phyloP scores from a whole-genome alignment of 1,140 invertebrate genomes.

The Hylaeus anthracinus region DNA sequence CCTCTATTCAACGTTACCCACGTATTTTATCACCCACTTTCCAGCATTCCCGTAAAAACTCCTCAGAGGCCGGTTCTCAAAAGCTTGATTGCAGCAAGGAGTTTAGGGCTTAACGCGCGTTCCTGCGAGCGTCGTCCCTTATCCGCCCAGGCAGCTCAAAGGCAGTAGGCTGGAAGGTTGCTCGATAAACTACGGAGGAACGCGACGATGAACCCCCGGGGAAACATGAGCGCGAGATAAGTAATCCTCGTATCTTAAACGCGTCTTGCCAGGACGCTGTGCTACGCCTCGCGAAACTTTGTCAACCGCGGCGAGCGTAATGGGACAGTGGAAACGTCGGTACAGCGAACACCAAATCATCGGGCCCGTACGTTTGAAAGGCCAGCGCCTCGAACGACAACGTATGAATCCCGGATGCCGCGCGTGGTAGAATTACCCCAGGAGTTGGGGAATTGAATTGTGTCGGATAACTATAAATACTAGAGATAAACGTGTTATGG shows the following conservation, averaged over 20 bases:
- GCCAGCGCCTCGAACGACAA: not conserved
- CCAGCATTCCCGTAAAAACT: not conserved
- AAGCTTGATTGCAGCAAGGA: not conserved
- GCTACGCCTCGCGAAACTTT: slow-evolving; percentile 1
- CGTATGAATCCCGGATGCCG: not conserved
- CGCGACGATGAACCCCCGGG: slow-evolving; percentile 28
- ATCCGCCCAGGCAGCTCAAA: slow-evolving; percentile 4
- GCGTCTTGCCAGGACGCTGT: not conserved
- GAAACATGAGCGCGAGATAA: slow-evolving; percentile 58
- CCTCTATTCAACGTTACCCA: not conserved
- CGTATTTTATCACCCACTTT: not conserved
- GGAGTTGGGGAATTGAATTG: not conserved
- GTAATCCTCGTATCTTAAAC: slow-evolving; percentile 50
- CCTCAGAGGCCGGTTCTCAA: not conserved
- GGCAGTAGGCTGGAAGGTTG: slow-evolving; percentile 25
- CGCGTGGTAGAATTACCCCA: slow-evolving; percentile 4
- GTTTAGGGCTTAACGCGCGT: not conserved
- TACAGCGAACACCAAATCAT: not conserved
- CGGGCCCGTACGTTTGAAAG: slow-evolving; percentile 2
- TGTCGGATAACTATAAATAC: slow-evolving; percentile 23
- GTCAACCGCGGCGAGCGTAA: slow-evolving; percentile 15
- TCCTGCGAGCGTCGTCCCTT: not conserved
- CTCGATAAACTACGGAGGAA: slow-evolving; percentile 38
- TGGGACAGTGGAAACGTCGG: not conserved
- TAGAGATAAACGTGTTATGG: slow-evolving; percentile 17